Percentiles rank a stretch among this genome's conserved stretches.
Evolutionary conservation across 2,797 vertebrate genomes (phyloP).

Genomic region (Myotis pilosus): DNA sequence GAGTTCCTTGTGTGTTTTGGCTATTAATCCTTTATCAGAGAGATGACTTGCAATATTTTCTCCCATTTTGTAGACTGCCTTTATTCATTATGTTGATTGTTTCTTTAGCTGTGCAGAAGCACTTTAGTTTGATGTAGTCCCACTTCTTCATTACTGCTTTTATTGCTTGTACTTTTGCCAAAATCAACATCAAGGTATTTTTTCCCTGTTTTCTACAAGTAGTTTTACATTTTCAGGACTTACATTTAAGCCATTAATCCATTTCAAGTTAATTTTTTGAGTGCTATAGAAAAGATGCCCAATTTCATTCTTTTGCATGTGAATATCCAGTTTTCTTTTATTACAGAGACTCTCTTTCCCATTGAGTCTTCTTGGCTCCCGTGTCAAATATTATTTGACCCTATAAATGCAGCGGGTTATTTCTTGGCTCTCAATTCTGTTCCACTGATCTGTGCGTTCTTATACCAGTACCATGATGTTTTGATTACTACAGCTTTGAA

Average conservation of each 20-base stretch:
- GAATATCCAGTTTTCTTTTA: neutral
- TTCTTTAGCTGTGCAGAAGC: neutral
- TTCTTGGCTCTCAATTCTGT: neutral
- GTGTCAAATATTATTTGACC: neutral
- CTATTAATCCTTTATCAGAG: neutral
- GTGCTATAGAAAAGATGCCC: neutral
- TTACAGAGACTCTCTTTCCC: neutral
- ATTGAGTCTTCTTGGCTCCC: neutral
- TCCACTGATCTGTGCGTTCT: neutral
- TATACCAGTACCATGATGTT: neutral
- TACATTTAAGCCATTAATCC: neutral
- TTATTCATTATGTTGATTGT: neutral
- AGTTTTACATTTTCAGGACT: neutral
- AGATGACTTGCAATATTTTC: neutral
- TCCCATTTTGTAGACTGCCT: neutral
- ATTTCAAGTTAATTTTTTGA: neutral
- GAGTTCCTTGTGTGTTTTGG: neutral
- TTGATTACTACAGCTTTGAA: neutral
- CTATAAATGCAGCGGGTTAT: neutral
- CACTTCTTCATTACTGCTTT: neutral
- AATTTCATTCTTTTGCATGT: neutral
- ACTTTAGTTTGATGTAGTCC: neutral
- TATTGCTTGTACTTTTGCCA: neutral
- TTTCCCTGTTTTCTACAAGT: neutral
- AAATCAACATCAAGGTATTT: neutral